Conservation (phyloP, 2,113 vertebrate species). For the Syrrhaptes paradoxus region DNA sequence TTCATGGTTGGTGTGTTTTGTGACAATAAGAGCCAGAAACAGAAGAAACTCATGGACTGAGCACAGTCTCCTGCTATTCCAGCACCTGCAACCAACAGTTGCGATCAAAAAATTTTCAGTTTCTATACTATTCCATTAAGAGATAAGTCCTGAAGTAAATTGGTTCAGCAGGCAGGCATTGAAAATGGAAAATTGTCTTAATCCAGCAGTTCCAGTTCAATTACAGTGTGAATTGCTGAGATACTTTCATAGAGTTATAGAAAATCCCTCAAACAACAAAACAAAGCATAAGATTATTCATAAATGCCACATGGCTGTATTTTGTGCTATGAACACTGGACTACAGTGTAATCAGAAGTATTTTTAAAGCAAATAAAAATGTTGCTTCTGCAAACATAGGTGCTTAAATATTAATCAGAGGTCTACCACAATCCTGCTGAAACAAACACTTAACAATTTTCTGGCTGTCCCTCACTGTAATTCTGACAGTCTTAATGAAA, state of each 20-base stretch:
- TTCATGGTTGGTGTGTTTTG: not conserved
- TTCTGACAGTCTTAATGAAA: slow-evolving; percentile 37
- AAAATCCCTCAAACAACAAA: not conserved
- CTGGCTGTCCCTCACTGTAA: slow-evolving; percentile 24
- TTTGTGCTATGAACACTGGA: not conserved
- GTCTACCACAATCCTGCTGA: not conserved
- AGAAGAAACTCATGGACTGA: not conserved
- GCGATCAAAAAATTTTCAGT: not conserved
- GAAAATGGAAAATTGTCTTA: slow-evolving; percentile 3
- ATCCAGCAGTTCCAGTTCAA: slow-evolving; percentile 12
- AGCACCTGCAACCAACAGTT: not conserved
- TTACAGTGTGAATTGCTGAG: not conserved
- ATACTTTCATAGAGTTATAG: not conserved
- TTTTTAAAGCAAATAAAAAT: slow-evolving; percentile 47
- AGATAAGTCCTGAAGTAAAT: slow-evolving; percentile 12
- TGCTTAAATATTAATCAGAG: slow-evolving; percentile 60
- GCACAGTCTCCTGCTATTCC: not conserved
- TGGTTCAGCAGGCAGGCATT: not conserved
- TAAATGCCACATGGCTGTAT: not conserved
- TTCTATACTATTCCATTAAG: not conserved
- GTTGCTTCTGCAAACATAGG: slow-evolving; percentile 25
- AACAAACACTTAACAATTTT: slow-evolving; percentile 42
- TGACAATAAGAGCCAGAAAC: not conserved
- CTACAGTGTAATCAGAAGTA: not conserved
- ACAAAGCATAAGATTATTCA: not conserved